Evolutionary conservation across 2,888 invertebrate genomes (phyloP).

Genomic region (Lepetodrilus schrolli): DNA sequence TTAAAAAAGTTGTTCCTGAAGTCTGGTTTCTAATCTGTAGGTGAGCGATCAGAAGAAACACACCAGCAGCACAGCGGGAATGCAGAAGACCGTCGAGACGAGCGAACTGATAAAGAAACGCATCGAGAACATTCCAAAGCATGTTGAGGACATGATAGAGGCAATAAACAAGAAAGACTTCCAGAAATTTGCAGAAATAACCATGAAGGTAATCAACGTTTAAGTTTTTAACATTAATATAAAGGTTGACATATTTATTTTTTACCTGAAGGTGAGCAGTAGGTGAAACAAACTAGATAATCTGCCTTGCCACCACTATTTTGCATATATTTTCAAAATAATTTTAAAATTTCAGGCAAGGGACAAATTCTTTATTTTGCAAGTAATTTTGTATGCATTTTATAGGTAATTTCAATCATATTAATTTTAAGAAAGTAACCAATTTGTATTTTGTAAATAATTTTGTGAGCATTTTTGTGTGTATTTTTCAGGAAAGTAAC

Average conservation of each 20-base stretch:
- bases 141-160: slow-evolving; percentile 80
- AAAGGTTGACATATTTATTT: neutral
- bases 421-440: too few species aligned
- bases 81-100: slow-evolving; percentile 87
- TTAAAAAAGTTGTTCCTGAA: too few species aligned
- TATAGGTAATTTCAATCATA: too few species aligned
- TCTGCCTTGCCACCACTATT: too few species aligned
- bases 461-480: neutral
- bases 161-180: slow-evolving; percentile 86
- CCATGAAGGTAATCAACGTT: slow-evolving; percentile 82
- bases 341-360: too few species aligned
- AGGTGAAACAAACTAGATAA: too few species aligned
- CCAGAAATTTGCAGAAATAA: slow-evolving; percentile 88
- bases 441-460: neutral
- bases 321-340: too few species aligned
- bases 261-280: too few species aligned
- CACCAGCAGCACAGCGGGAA: slow-evolving; percentile 90
- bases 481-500: slow-evolving; percentile 85
- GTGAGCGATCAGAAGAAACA: slow-evolving; percentile 84
- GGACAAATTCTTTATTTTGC: too few species aligned
- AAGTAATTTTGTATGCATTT: too few species aligned
- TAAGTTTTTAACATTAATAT: neutral
- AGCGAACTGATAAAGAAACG: slow-evolving; percentile 88
- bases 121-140: slow-evolving; percentile 84
- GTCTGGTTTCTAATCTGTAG: too few species aligned